Base-by-base conservation (phyloP, 2,113 vertebrate species). In the Lagopus leucura region DNA sequence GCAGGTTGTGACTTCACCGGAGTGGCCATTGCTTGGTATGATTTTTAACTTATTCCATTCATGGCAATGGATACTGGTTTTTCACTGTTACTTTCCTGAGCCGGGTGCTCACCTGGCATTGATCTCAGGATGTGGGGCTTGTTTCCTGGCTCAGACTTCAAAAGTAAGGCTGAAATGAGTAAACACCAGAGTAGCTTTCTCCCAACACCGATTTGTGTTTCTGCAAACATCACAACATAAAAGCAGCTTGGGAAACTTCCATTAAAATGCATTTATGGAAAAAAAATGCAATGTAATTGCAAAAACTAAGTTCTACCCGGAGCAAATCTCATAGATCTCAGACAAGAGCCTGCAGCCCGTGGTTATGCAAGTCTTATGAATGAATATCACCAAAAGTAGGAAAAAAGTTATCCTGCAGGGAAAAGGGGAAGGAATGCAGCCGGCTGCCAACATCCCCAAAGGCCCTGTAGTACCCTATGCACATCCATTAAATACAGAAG, bases 21-120 rank as follows among this genome's bases (percentile, higher is more conserved):
- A n/a, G 21, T 43, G 73, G 73, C 20, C 20, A 15, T 61, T 72
- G 24, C 71, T 78, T 77, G 58, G 76, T 83, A 52, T 30, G 24
- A 10, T 88, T 89, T 92, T 92, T 71, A 91, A 91, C 82, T 96
- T 61, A 1, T 77, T 93, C 54, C 1, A 5, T 25, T 88, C 18
- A 0, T 13, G 36, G 16, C 30, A 63, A 77, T 66, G 28, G 47
- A 66, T 82, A 80, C 36, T 60, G 58, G 30, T 60, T 87, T 82
- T 89, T 55, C 50, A 43, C 9, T 28, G 25, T 38, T 61, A 42
- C 61, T 79, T 72, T 84, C 65, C 80, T 82, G 47, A 87, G 58
- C 34, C 77, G 25, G 55, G 24, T 58, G 5, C 36, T 70, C 75
- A 63, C 13, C 25, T 4, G 4, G 27, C 3, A 7, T n/a, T 47